phyloP scores from a whole-genome alignment of 2,797 vertebrate species.

The Streptopelia turtur region DNA sequence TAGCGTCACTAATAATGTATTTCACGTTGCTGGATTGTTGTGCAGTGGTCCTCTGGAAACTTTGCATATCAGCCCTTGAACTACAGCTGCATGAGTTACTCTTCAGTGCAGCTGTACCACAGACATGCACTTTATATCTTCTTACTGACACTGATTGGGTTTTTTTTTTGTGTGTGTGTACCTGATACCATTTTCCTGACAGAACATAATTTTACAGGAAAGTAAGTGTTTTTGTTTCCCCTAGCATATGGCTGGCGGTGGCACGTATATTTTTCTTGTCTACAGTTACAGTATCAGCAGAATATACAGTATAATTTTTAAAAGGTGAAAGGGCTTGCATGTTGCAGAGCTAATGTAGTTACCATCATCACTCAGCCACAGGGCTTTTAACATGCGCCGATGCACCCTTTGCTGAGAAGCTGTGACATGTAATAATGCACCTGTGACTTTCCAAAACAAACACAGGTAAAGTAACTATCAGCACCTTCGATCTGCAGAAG shows the following conservation, averaged over 20 bases:
- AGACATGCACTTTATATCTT: background rate
- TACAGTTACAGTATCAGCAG: background rate
- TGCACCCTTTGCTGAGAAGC: background rate
- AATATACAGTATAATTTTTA: background rate
- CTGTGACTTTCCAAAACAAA: background rate
- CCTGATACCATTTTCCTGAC: background rate
- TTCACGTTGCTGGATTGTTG: background rate
- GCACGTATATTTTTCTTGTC: background rate
- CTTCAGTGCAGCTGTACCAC: rapidly evolving
- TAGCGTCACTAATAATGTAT: background rate
- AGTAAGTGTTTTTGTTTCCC: background rate
- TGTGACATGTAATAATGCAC: background rate
- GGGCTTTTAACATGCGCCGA: background rate
- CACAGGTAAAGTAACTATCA: background rate
- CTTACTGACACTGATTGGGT: background rate
- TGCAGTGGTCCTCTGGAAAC: background rate
- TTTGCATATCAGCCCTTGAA: background rate
- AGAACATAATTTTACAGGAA: background rate
- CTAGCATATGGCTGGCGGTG: background rate
- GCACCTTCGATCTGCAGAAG: background rate
- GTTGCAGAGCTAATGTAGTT: background rate
- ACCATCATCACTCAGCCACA: background rate
- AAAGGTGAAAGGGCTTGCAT: background rate
- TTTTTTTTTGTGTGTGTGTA: background rate
- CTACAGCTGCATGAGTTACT: background rate